These are phyloP conservation scores for Subacronicta megacephala DNA, from an alignment of 2,888 invertebrate genomes.

Conservation along the genomic window DNA sequence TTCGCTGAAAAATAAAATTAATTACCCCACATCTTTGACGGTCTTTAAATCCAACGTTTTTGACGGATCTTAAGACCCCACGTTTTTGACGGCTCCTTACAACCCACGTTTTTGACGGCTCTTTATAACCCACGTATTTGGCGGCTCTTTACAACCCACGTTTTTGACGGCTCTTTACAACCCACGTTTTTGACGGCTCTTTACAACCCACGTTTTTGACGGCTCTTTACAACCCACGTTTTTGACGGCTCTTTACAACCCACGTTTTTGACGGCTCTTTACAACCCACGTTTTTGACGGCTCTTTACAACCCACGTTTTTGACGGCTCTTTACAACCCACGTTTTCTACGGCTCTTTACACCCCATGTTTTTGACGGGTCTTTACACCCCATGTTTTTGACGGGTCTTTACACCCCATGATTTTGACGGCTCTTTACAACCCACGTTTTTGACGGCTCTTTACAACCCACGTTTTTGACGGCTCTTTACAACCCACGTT, in stretches of 20 bases:
- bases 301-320: too few relatives aligned
- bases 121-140: background rate
- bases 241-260: conserved; percentile 20
- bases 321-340: too few relatives aligned
- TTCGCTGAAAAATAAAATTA: conserved; percentile 39
- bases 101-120: conserved; percentile 40
- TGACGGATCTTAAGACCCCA: conserved; percentile 17
- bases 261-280: conserved; percentile 37
- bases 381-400: too few relatives aligned
- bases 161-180: conserved; percentile 36
- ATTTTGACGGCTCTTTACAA: too few relatives aligned
- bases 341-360: too few relatives aligned
- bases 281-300: too few relatives aligned
- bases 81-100: conserved; percentile 14
- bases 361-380: too few relatives aligned
- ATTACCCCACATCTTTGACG: too few relatives aligned
- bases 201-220: conserved; percentile 43
- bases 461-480: too few relatives aligned
- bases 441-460: too few relatives aligned
- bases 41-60: conserved; percentile 43
- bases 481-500: too few relatives aligned
- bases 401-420: too few relatives aligned
- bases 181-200: conserved; percentile 8
- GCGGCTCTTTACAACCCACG: conserved; percentile 26
- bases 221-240: conserved; percentile 1